Evolutionary conservation across 92 coral and sea anemone species (phyloP).

Genomic region (Metridium senile): DNA sequence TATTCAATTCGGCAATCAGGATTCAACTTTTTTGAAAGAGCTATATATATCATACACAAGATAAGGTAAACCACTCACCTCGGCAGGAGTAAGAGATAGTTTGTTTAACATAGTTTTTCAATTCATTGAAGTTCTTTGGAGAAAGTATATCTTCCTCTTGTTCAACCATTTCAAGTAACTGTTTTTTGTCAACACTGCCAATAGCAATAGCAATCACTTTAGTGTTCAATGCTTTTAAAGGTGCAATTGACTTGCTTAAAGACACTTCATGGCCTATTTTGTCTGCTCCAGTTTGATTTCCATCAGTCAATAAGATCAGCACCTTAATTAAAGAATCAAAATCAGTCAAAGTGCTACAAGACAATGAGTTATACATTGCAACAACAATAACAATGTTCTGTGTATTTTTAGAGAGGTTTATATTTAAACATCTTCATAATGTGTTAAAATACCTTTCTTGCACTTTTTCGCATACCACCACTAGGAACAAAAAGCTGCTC

Average conservation of each 20-base stretch:
- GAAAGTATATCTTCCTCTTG: conserved; percentile 53
- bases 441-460: conserved; percentile 66
- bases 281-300: conserved; percentile 80
- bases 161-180: conserved; percentile 55
- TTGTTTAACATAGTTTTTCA: conserved; percentile 47
- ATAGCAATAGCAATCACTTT: conserved; percentile 78
- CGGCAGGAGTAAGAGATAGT: conserved; percentile 74
- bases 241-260: conserved; percentile 60
- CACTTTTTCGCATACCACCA: conserved; percentile 67
- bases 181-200: conserved; percentile 78
- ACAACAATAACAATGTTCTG: too few species aligned
- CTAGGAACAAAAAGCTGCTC: conserved; percentile 53
- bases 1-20: too few species aligned
- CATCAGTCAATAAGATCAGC: conserved; percentile 77
- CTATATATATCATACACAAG: too few species aligned
- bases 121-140: conserved; percentile 50
- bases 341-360: too few species aligned
- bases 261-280: conserved; percentile 37
- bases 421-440: too few species aligned
- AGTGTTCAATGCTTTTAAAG: conserved; percentile 49
- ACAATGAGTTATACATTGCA: too few species aligned
- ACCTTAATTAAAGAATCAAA: too few species aligned
- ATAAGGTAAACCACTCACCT: too few species aligned
- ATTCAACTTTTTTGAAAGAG: too few species aligned
- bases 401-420: too few species aligned